Base-by-base conservation (phyloP, 2,888 invertebrate genomes). In the Heliconius ismenius region DNA sequence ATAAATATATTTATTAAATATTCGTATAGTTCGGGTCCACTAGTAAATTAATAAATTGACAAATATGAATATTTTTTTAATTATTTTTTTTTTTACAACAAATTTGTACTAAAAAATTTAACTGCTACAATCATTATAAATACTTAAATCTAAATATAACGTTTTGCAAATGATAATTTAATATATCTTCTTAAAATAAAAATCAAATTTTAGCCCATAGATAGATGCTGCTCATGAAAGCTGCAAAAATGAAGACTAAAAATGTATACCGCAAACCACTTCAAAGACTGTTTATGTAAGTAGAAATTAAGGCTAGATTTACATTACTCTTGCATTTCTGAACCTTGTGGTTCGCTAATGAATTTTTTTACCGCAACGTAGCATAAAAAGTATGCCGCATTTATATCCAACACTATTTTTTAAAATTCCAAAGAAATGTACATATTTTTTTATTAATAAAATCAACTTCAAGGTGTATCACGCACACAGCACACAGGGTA, bases 201-300 rank as follows among this genome's bases (percentile, higher is more conserved):
- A 65, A 39, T 24, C 36, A 24, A n/a, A 21, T 24, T 0, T 36
- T 21, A 58, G n/a, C 21, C 64, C 32, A n/a, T 24, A 65, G 11
- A 65, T 36, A 36, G 65, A 65, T 36, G 13, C n/a, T 65, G 13
- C 15, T 39, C 36, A 39, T 65, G 11, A 65, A 65, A 65, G 39
- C 26, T 15, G 26, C 39, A 65, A 65, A 65, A 32, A 39, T 65
- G 13, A 54, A 18, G 24, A 64, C 32, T 21, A 32, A 70, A 75
- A 75, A 69, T 39, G 24, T 32, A 49, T 24, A 49, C 70, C 75
- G 64, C 75, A 70, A 49, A 32, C 75, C 75, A 69, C 64, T 64
- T 76, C 75, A 76, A 76, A 76, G 75, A 69, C 68, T 75, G 49
- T 69, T 75, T 75, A 49, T 75, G 75, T 75, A 54, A 75, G 62